phyloP scores from a whole-genome alignment of 2,888 invertebrate genomes.

The Tholera decimalis region DNA sequence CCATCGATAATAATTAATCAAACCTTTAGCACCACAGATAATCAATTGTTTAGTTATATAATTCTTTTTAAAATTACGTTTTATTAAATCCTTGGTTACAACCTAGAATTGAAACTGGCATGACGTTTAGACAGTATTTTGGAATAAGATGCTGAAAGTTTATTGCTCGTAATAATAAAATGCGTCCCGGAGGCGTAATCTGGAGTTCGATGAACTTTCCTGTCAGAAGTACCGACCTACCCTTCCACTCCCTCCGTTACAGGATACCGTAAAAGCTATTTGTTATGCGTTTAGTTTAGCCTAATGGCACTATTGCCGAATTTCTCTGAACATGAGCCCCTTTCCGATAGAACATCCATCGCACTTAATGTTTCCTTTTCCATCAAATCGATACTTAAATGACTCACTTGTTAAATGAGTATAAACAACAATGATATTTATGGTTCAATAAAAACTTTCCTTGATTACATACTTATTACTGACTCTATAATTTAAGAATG shows the following conservation, averaged over 20 bases:
- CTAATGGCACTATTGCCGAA: conserved; percentile 64
- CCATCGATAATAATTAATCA: too few species aligned
- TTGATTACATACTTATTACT: conserved; percentile 28
- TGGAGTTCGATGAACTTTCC: conserved; percentile 62
- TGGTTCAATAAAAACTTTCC: conserved; percentile 34
- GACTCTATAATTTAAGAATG: conserved; percentile 31
- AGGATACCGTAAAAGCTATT: conserved; percentile 61
- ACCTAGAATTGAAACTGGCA: too few species aligned
- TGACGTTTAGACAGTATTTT: too few species aligned
- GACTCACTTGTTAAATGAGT: conserved; percentile 1
- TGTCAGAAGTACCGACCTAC: conserved; percentile 54
- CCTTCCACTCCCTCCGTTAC: conserved; percentile 61
- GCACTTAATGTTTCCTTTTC: conserved; percentile 25
- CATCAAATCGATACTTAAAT: conserved; percentile 25
- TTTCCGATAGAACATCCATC: conserved; percentile 15
- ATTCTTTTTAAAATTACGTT: too few species aligned
- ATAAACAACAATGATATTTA: conserved; percentile 19
- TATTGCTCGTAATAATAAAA: conserved; percentile 58
- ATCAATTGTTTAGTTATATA: too few species aligned
- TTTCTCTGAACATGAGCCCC: conserved; percentile 42
- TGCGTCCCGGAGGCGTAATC: conserved; percentile 47
- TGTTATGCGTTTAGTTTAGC: conserved; percentile 62
- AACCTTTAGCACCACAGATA: too few species aligned
- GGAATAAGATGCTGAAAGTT: too few species aligned
- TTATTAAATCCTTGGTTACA: too few species aligned